Percentiles rank a stretch among this genome's conserved stretches.
phyloP scores from a whole-genome alignment of 2,888 invertebrate species.

The Panopea generosa region DNA sequence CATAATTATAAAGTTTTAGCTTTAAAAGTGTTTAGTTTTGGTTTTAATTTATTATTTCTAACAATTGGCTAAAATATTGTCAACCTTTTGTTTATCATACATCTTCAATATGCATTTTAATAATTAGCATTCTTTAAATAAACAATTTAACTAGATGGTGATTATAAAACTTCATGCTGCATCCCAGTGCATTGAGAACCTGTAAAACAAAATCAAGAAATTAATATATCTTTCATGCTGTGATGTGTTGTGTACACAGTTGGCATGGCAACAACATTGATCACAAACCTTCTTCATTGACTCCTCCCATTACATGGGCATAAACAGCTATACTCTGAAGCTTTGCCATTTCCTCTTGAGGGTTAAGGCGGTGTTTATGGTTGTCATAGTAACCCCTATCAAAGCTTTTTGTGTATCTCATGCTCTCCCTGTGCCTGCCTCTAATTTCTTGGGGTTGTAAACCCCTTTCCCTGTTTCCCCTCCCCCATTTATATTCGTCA shows the following conservation, averaged over 20 bases:
- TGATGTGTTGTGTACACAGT: conserved; percentile 6
- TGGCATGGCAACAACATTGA: conserved; percentile 40
- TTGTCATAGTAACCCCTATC: conserved; percentile 24
- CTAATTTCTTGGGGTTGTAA: conserved; percentile 18
- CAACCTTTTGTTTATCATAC: too few relatives aligned
- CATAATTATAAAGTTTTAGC: too few relatives aligned
- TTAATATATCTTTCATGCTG: too few relatives aligned
- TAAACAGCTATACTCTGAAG: conserved; percentile 58
- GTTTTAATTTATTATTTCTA: too few relatives aligned
- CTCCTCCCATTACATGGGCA: conserved; percentile 60
- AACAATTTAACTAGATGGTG: too few relatives aligned
- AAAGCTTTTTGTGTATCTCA: conserved; percentile 30
- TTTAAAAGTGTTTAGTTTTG: too few relatives aligned
- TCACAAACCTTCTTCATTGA: conserved; percentile 59
- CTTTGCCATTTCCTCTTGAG: conserved; percentile 54
- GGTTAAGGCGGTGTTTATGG: conserved; percentile 10
- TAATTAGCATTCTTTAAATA: too few relatives aligned
- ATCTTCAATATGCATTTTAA: too few relatives aligned
- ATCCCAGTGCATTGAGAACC: too few relatives aligned
- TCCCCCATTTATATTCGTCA: conserved; percentile 52
- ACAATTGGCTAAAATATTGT: too few relatives aligned
- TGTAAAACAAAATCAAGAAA: too few relatives aligned
- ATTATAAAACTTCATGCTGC: too few relatives aligned
- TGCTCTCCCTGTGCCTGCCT: neutral
- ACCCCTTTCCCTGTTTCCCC: conserved; percentile 29